Evolutionary conservation across 2,888 invertebrate species (phyloP).

Genomic region (Lutraria lutraria): DNA sequence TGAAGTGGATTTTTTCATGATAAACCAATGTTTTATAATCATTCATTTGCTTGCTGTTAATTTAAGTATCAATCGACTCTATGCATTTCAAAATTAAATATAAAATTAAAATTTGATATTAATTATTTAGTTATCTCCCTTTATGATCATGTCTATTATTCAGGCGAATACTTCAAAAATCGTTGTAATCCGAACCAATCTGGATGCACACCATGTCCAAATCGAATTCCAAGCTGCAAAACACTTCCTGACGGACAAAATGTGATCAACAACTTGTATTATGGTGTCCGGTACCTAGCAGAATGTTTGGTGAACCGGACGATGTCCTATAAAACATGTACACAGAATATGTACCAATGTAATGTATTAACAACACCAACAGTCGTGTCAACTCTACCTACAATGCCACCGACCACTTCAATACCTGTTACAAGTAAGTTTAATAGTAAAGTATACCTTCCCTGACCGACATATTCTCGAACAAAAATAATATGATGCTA

Average conservation of each 20-base stretch:
- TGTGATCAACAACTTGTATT: constrained; percentile 58
- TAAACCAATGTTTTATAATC: no score
- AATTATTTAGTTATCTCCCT: no score
- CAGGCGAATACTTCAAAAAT: constrained; percentile 72
- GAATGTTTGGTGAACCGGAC: constrained; percentile 56
- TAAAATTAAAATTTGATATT: no score
- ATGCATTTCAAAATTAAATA: no score
- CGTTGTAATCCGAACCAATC: constrained; percentile 61
- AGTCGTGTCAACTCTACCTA: background rate
- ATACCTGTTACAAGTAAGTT: background rate
- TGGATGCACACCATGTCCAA: constrained; percentile 69
- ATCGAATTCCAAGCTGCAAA: constrained; percentile 66
- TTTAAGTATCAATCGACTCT: no score
- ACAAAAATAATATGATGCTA: no score
- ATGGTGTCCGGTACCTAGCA: constrained; percentile 50
- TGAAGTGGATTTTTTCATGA: no score
- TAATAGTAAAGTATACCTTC: no score
- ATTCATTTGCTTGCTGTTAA: no score
- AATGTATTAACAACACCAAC: background rate
- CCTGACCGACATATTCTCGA: no score
- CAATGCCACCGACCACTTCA: background rate
- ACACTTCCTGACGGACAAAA: constrained; percentile 66
- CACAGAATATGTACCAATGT: constrained; percentile 28
- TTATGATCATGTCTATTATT: background rate
- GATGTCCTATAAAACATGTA: constrained; percentile 55